A percentile compares a stretch with the other conserved stretches of the same genome.
These are phyloP conservation scores for Bos javanicus DNA, from an alignment of 2,113 vertebrate genomes.

Conservation along the genomic window DNA sequence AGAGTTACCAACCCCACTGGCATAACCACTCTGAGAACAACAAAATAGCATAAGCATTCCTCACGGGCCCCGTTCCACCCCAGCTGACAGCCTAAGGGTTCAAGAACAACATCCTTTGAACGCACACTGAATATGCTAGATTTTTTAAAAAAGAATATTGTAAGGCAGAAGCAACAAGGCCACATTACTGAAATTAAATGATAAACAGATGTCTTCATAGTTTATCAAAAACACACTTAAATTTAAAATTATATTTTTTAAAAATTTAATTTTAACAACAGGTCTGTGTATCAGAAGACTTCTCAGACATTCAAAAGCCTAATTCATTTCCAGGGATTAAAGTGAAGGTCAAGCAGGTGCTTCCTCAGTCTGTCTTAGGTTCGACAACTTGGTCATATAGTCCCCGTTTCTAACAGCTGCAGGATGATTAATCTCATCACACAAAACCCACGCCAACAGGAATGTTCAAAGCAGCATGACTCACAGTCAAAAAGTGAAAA, in stretches of 20 bases:
- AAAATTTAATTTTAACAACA: not conserved
- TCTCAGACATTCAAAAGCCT: not conserved
- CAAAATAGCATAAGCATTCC: not conserved
- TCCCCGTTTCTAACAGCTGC: slow-evolving; percentile 19
- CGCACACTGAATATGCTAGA: not conserved
- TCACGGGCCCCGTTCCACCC: not conserved
- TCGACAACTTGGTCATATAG: not conserved
- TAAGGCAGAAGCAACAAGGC: not conserved
- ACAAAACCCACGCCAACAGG: not conserved
- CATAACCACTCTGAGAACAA: not conserved
- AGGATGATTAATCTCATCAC: not conserved
- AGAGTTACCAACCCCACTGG: not conserved
- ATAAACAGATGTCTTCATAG: not conserved
- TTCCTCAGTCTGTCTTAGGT: not conserved
- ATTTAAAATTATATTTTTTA: not conserved
- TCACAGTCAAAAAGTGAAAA: slow-evolving; percentile 8
- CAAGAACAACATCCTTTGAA: not conserved
- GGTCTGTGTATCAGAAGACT: not conserved
- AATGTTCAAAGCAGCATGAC: slow-evolving; percentile 16
- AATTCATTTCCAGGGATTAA: not conserved
- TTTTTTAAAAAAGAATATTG: not conserved
- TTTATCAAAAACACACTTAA: not conserved
- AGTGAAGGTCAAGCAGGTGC: not conserved
- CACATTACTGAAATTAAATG: not conserved
- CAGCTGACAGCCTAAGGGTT: not conserved